A percentile compares a stretch with the other conserved stretches of the same genome.
These are phyloP conservation scores for Teleogryllus oceanicus DNA, from an alignment of 2,888 invertebrate species.

Conservation along the genomic window DNA sequence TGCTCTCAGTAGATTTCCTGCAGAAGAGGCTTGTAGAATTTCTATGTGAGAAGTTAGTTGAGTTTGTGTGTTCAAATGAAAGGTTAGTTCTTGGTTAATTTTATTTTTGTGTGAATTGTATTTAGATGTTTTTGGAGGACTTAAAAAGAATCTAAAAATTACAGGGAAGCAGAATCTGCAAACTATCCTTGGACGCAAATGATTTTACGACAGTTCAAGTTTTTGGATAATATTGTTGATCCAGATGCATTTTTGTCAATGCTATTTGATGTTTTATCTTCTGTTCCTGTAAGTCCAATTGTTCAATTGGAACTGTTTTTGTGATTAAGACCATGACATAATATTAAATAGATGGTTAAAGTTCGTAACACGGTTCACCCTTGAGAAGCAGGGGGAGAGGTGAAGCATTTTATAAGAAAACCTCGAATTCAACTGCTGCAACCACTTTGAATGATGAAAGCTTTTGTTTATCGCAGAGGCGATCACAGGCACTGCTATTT, in stretches of 20 bases:
- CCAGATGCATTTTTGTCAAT: constrained; percentile 59
- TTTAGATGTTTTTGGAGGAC: too few relatives aligned
- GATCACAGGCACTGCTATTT: too few relatives aligned
- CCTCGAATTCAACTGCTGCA: too few relatives aligned
- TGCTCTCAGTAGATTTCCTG: neutral
- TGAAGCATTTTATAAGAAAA: too few relatives aligned
- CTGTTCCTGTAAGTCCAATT: constrained; percentile 49
- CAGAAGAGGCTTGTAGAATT: constrained; percentile 8
- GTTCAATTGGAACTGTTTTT: constrained; percentile 36
- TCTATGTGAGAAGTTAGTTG: neutral
- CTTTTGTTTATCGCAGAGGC: too few relatives aligned
- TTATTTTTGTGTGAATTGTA: neutral
- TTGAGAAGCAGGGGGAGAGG: too few relatives aligned
- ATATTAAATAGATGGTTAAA: too few relatives aligned
- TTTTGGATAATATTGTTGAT: constrained; percentile 58
- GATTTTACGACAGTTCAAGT: constrained; percentile 64
- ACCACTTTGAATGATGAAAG: too few relatives aligned
- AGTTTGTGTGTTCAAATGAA: neutral
- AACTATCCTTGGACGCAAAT: constrained; percentile 43
- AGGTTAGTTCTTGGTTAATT: neutral
- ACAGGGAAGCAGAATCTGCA: neutral
- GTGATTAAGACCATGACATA: neutral
- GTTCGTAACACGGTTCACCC: too few relatives aligned
- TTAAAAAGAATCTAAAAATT: too few relatives aligned
- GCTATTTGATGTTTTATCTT: constrained; percentile 64